phyloP scores from a whole-genome alignment of 1,140 invertebrate genomes.

The Drosophila lacteicornis region DNA sequence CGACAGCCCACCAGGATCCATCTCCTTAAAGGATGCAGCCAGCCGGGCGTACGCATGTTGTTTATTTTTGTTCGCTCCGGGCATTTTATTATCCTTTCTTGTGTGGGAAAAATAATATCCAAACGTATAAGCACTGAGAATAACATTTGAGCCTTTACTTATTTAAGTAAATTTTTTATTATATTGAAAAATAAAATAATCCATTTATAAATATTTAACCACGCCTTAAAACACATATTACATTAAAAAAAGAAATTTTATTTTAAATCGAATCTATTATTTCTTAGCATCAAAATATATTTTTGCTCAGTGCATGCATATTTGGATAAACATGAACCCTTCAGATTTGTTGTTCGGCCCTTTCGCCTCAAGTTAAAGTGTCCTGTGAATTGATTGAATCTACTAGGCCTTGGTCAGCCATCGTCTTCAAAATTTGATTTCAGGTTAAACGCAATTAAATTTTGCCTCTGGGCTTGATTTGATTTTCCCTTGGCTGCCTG shows the following conservation, averaged over 20 bases:
- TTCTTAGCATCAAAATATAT: not conserved
- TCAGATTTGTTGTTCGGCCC: slow-evolving; percentile 63
- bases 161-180: no score
- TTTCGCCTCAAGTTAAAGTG: slow-evolving; percentile 45
- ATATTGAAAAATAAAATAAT: no score
- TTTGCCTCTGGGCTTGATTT: slow-evolving; percentile 72
- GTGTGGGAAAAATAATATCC: slow-evolving; percentile 56
- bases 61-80: slow-evolving; percentile 65
- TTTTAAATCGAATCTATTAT: no score
- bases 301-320: slow-evolving; percentile 29
- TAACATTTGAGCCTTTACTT: no score
- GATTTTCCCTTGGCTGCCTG: slow-evolving; percentile 41
- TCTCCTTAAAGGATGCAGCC: slow-evolving; percentile 59
- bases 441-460: slow-evolving; percentile 82
- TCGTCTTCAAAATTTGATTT: slow-evolving; percentile 74
- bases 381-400: slow-evolving; percentile 71
- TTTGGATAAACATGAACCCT: slow-evolving; percentile 77
- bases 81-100: slow-evolving; percentile 75
- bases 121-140: slow-evolving; percentile 3
- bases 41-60: slow-evolving; percentile 61
- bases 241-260: no score
- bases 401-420: slow-evolving; percentile 49
- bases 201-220: no score
- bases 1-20: slow-evolving; percentile 38
- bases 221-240: no score